phyloP scores from a whole-genome alignment of 30 jellyfish, hydroid and myxozoan genomes.

The Chironex yamaguchii region DNA sequence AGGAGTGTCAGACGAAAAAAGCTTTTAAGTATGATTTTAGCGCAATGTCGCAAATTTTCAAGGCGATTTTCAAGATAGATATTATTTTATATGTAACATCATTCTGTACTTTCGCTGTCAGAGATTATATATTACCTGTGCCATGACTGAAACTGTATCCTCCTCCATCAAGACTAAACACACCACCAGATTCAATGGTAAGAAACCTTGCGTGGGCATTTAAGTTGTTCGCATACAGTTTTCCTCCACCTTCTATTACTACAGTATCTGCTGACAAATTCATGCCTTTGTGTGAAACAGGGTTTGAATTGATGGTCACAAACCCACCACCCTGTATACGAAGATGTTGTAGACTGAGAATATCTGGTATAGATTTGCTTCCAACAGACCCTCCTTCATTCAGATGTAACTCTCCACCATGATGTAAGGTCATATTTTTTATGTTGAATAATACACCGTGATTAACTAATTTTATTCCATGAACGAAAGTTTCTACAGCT shows the following conservation, averaged over 20 bases:
- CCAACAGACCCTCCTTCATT: conserved; percentile 67
- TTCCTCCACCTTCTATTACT: conserved; percentile 76
- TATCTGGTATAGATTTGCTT: conserved; percentile 34
- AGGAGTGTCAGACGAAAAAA: background rate
- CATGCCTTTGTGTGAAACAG: conserved; percentile 72
- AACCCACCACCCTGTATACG: conserved; percentile 72
- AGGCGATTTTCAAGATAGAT: background rate
- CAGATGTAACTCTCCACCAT: conserved; percentile 59
- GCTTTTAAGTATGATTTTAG: no score
- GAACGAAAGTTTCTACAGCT: conserved; percentile 64
- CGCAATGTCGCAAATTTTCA: no score
- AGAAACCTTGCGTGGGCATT: conserved; percentile 28
- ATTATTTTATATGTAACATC: background rate
- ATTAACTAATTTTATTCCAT: conserved; percentile 53
- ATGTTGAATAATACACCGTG: conserved; percentile 49
- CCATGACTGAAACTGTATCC: conserved; percentile 61
- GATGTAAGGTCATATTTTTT: conserved; percentile 61
- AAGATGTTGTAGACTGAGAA: conserved; percentile 21
- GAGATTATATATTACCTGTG: conserved; percentile 32
- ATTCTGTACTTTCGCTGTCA: background rate
- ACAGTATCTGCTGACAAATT: conserved; percentile 45
- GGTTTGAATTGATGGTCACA: conserved; percentile 46
- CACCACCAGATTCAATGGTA: conserved; percentile 68
- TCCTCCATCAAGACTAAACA: conserved; percentile 61
- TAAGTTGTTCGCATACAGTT: conserved; percentile 42